Conservation (phyloP, 2,888 invertebrate genomes). For the Gastracanthus pulcherrimus region DNA sequence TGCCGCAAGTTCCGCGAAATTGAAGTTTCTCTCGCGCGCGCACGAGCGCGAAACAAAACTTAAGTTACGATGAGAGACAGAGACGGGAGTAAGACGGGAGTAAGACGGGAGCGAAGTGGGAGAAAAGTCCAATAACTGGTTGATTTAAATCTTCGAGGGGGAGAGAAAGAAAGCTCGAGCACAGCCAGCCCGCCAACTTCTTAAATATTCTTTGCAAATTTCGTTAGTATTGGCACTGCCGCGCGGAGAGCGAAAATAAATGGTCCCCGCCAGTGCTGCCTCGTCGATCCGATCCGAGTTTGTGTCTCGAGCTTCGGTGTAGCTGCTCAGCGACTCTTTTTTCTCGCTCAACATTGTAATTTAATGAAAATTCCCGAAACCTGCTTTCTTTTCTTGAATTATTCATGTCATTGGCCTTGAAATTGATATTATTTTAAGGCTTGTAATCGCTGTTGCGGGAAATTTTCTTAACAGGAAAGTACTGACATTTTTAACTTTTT, state of each 20-base stretch:
- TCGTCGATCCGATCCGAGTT: slow-evolving; percentile 6
- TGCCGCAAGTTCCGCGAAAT: slow-evolving; percentile 33
- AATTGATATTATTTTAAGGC: too few species aligned
- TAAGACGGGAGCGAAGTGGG: not conserved
- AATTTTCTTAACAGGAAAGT: too few species aligned
- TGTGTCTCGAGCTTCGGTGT: not conserved
- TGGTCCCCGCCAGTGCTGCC: too few species aligned
- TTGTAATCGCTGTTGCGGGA: too few species aligned
- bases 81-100: not conserved
- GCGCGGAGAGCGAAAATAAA: slow-evolving; percentile 23
- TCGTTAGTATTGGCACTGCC: slow-evolving; percentile 12
- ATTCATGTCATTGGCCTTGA: not conserved
- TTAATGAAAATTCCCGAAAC: not conserved
- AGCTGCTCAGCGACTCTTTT: not conserved
- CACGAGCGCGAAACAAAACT: slow-evolving; percentile 43
- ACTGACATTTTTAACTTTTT: too few species aligned
- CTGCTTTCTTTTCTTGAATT: not conserved
- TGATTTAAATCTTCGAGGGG: slow-evolving; percentile 45
- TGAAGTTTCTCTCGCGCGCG: slow-evolving; percentile 14
- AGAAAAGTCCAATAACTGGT: slow-evolving; percentile 45
- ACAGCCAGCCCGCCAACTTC: slow-evolving; percentile 17
- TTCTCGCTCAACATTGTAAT: not conserved
- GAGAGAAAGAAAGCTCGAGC: too few species aligned
- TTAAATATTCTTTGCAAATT: slow-evolving; percentile 46
- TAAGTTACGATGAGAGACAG: slow-evolving; percentile 3